These are phyloP conservation scores for Dicycla oo DNA, from an alignment of 2,888 invertebrate species.

Conservation along the genomic window DNA sequence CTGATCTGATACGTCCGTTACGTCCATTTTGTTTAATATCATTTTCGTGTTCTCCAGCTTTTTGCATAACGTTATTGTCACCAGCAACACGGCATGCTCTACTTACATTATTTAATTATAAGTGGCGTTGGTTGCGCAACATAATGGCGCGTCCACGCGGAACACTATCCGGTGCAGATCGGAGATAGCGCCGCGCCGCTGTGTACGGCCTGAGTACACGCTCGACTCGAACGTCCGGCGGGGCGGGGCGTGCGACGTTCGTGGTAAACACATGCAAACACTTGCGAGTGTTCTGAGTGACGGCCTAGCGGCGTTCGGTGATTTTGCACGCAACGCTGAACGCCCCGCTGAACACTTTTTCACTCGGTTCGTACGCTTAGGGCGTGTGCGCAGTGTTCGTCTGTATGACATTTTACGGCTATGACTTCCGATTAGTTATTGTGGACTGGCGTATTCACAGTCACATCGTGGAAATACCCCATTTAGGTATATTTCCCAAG, in stretches of 20 bases:
- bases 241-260: too few relatives aligned
- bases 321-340: too few relatives aligned
- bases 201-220: too few relatives aligned
- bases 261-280: too few relatives aligned
- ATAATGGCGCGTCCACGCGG: conserved; percentile 23
- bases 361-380: too few relatives aligned
- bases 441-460: neutral
- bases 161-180: conserved; percentile 47
- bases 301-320: too few relatives aligned
- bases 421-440: conserved; percentile 29
- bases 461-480: neutral
- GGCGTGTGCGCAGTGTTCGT: neutral
- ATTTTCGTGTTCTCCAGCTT: neutral
- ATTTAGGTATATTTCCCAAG: neutral
- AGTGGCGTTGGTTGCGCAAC: conserved; percentile 37
- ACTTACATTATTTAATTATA: conserved; percentile 39
- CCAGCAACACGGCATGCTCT: conserved; percentile 35
- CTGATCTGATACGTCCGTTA: neutral
- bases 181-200: conserved; percentile 50
- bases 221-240: too few relatives aligned
- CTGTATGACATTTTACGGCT: neutral
- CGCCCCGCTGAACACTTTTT: too few relatives aligned
- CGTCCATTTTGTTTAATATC: neutral
- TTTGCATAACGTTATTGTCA: conserved; percentile 10
- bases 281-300: too few relatives aligned